Percentiles rank a stretch among this genome's conserved stretches.
Conservation (phyloP, 1,140 invertebrate species). For the Mactra quadrangularis region DNA sequence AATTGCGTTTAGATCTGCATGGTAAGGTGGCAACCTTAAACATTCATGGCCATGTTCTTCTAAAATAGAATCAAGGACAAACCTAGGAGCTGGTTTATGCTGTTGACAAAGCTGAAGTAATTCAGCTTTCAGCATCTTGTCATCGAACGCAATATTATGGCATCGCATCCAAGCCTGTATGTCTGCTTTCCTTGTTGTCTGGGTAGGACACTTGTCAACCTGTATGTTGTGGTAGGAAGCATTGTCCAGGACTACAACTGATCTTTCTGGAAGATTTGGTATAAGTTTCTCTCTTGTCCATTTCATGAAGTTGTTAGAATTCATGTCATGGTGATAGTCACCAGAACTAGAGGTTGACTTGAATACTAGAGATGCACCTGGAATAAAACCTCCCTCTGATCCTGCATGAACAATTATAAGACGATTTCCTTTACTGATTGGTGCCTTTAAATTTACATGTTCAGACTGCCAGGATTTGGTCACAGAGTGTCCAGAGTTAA, state of each 20-base stretch:
- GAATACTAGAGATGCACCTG: background rate
- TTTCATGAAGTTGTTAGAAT: background rate
- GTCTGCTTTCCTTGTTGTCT: background rate
- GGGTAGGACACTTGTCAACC: background rate
- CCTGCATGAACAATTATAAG: background rate
- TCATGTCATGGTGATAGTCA: background rate
- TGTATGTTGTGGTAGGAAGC: conserved; percentile 1
- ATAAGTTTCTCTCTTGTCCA: background rate
- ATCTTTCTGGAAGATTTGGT: background rate
- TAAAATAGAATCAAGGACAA: background rate
- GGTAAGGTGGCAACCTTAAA: no score
- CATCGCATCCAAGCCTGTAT: background rate
- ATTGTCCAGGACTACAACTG: background rate
- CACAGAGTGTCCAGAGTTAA: no score
- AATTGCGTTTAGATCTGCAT: no score
- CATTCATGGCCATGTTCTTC: background rate
- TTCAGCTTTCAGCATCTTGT: background rate
- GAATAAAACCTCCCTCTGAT: background rate
- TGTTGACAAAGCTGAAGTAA: background rate
- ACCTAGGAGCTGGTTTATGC: background rate
- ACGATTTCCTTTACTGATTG: background rate
- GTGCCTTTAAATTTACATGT: no score
- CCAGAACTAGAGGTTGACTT: background rate
- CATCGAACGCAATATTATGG: background rate
- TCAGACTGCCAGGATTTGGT: no score